Evolutionary conservation across 1,140 invertebrate species (phyloP).

Genomic region (Pseudomyrmex pallidus): DNA sequence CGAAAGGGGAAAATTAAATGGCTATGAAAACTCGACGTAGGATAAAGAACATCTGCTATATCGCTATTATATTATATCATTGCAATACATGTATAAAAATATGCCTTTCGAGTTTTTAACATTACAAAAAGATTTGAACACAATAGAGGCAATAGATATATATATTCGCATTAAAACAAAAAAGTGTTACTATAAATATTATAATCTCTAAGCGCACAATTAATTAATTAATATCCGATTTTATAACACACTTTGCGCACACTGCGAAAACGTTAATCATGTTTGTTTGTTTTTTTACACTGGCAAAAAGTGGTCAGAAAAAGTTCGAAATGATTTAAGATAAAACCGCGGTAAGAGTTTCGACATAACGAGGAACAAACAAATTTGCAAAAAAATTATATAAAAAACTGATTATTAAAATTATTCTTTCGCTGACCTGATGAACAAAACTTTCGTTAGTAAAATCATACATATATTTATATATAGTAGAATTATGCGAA

Average conservation of each 20-base stretch:
- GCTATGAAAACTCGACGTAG: constrained; percentile 34
- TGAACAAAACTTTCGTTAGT: constrained; percentile 78
- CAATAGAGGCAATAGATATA: constrained; percentile 55
- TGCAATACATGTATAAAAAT: constrained; percentile 60
- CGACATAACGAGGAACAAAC: constrained; percentile 70
- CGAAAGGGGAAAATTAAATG: constrained; percentile 40
- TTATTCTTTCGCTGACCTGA: constrained; percentile 77
- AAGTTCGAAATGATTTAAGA: background rate
- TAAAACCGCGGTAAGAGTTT: constrained; percentile 16
- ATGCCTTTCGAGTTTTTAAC: constrained; percentile 48
- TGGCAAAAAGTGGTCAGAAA: background rate
- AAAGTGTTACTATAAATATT: constrained; percentile 12
- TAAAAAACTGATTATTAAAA: constrained; percentile 80
- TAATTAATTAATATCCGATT: no score
- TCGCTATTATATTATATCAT: constrained; percentile 53
- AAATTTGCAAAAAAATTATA: constrained; percentile 74
- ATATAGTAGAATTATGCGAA: constrained; percentile 72
- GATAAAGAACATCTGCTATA: constrained; percentile 47
- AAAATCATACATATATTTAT: constrained; percentile 77
- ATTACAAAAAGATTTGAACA: constrained; percentile 57
- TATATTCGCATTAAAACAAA: constrained; percentile 46
- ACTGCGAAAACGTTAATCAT: background rate
- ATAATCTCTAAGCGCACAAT: constrained; percentile 28
- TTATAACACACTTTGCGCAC: constrained; percentile 7
- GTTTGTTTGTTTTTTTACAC: background rate